These are phyloP conservation scores for Eriosoma lanigerum DNA, from an alignment of 1,140 invertebrate species.

Conservation along the genomic window DNA sequence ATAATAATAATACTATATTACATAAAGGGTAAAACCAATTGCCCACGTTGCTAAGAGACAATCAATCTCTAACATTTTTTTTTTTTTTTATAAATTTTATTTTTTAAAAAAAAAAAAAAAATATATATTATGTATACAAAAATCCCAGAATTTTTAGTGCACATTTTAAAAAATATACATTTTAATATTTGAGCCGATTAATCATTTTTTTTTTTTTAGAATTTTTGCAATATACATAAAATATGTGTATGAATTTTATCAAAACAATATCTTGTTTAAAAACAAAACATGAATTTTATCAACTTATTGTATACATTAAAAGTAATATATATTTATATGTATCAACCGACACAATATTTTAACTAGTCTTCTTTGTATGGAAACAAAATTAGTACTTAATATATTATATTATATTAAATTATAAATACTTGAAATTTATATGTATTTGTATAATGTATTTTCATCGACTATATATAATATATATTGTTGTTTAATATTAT, in stretches of 20 bases:
- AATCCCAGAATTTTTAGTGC: not conserved
- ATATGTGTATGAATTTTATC: no score
- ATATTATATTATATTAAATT: constrained; percentile 24
- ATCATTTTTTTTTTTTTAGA: not conserved
- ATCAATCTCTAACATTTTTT: constrained; percentile 47
- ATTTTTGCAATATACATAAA: no score
- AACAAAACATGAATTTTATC: no score
- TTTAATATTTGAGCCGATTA: not conserved
- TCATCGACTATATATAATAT: constrained; percentile 10
- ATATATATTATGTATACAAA: constrained; percentile 4
- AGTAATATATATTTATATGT: not conserved
- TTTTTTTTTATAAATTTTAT: not conserved
- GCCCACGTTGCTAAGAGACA: constrained; percentile 48
- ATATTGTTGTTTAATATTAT: constrained; percentile 49
- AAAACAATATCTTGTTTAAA: no score
- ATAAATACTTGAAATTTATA: constrained; percentile 40
- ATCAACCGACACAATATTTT: not conserved
- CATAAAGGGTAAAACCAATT: constrained; percentile 47
- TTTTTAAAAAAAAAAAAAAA: constrained; percentile 38
- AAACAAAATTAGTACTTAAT: not conserved
- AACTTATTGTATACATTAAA: no score
- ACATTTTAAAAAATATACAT: not conserved
- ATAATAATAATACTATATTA: constrained; percentile 27
- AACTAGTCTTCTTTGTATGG: not conserved
- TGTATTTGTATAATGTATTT: constrained; percentile 46